Base-by-base conservation (phyloP, 2,888 invertebrate species). In the Portevinia maculata region DNA sequence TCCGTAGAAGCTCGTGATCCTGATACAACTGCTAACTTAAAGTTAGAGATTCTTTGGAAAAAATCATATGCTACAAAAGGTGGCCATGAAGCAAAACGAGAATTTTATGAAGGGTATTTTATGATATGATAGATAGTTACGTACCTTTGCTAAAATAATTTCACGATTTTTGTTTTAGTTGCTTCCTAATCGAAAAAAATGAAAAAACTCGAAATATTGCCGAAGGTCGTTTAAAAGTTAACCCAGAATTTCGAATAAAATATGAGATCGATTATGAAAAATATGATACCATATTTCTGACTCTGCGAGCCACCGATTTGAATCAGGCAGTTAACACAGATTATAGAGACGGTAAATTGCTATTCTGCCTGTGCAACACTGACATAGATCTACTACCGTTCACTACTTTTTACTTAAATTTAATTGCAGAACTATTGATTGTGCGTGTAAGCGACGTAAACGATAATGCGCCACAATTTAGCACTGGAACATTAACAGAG, bases 361-460 rank as follows among this genome's bases (percentile, higher is more conserved):
- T 6, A 28, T 15, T 1, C 6, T 15, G 2, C 24, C n/a, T n/a
- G n/a, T n/a, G n/a, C n/a, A n/a, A n/a, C n/a, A n/a, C n/a, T n/a
- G n/a, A n/a, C n/a, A n/a, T n/a, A n/a, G n/a, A n/a, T n/a, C n/a
- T n/a, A n/a, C n/a, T n/a, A n/a, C n/a, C n/a, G n/a, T n/a, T n/a
- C n/a, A n/a, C n/a, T 24, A 32, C 32, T 13, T 39, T n/a, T n/a
- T n/a, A n/a, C 13, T 6, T n/a, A 34, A 3, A 7, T 39, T 44
- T 84, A 84, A 30, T 90, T 89, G 44, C 87, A 94, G 94, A 92
- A 3, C 91, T 91, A 4, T 89, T 94, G 79, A 92, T 93, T 0
- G 91, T 94, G 19, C 91, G 91, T 1, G 93, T 95, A 76, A 88
- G 91, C 11, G 94, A 94, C 87, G 90, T 93, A 86, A 94, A 94